Base-by-base conservation (phyloP, 1,140 invertebrate genomes). In the Augochlora pura region DNA sequence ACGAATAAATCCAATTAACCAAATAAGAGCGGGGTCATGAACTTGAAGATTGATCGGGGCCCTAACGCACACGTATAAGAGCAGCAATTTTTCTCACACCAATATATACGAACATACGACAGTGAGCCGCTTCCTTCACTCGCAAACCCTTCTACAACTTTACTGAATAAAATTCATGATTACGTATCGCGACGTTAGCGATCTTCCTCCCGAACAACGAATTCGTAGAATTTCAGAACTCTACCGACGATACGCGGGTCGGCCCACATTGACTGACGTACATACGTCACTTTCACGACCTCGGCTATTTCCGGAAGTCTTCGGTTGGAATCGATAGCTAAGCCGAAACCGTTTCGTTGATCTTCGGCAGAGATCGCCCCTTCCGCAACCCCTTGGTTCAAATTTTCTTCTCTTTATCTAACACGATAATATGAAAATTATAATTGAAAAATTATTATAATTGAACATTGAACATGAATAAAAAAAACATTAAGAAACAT, bases 241-340 rank as follows among this genome's bases (percentile, higher is more conserved):
- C 7, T 62, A 79, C 76, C 63, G 80, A 82, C 63, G 57, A 67
- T 68, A 60, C 62, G 38, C 65, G 77, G 76, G 32, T 77, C 72
- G 74, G 75, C 80, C 73, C 71, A 81, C 78, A 78, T 60, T 85
- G 66, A 82, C 70, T 82, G 75, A 80, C 71, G 77, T 79, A 68
- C 65, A 74, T 74, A 81, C 76, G 79, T 85, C 81, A 86, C 80
- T 81, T 83, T 81, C 64, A 64, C 67, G 54, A 65, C 27, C 62
- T 84, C 86, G 86, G 84, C 63, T 63, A 54, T 64, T 66, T 73
- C 87, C 88, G 88, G 81, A 27, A 81, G 80, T 86, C 77, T 86
- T 88, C 89, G 89, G 87, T 54, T 80, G 71, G 87, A 90, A 90
- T 90, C 89, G 89, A 90, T 90, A 90, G 72, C 77, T 71, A 59